These are phyloP conservation scores for Irena cyanogastra DNA, from an alignment of 2,113 vertebrate species.

Conservation along the genomic window DNA sequence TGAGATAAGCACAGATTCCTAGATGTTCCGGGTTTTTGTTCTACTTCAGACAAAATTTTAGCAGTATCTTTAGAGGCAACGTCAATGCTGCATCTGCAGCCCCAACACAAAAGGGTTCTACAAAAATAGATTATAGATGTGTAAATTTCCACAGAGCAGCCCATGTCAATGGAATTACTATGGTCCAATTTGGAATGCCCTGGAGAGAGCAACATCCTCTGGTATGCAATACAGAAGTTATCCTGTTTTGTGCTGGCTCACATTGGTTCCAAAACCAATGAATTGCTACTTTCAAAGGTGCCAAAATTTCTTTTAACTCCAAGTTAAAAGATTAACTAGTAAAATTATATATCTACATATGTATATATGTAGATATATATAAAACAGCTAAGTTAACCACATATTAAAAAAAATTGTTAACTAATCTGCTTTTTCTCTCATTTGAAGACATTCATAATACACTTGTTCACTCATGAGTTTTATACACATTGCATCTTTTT, in stretches of 20 bases:
- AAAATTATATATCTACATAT: not conserved
- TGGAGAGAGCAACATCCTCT: not conserved
- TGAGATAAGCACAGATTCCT: not conserved
- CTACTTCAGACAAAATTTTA: not conserved
- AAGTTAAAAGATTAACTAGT: not conserved
- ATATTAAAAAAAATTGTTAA: not conserved
- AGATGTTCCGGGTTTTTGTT: not conserved
- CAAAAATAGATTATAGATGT: not conserved
- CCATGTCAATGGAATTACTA: not conserved
- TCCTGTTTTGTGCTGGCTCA: not conserved
- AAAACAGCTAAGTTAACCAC: not conserved
- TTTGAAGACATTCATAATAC: not conserved
- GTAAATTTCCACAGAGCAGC: not conserved
- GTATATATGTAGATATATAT: too few species aligned
- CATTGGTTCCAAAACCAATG: rapidly evolving
- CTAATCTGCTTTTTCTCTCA: not conserved
- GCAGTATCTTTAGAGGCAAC: not conserved
- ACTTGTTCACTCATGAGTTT: not conserved
- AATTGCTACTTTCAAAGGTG: not conserved
- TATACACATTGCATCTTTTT: not conserved
- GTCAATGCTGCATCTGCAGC: not conserved
- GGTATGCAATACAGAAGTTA: not conserved
- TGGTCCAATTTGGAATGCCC: not conserved
- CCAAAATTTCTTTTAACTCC: not conserved
- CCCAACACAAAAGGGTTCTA: not conserved